These are phyloP conservation scores for Synaphobranchus kaupii DNA, from an alignment of 2,797 vertebrate genomes.

Conservation along the genomic window DNA sequence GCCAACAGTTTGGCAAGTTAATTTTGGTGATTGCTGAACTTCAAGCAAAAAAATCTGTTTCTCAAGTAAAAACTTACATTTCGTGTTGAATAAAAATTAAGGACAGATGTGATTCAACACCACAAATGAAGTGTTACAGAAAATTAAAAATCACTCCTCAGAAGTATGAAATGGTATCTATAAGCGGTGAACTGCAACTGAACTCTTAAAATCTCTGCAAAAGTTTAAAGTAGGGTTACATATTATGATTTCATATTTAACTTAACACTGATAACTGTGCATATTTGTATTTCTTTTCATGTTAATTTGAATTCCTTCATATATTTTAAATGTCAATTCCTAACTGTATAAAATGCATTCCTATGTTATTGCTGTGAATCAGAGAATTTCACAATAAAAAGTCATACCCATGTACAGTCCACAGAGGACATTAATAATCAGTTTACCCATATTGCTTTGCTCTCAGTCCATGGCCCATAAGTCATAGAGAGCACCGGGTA, in stretches of 20 bases:
- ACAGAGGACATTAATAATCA: background rate
- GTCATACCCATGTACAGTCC: background rate
- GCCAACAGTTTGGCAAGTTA: background rate
- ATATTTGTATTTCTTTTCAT: background rate
- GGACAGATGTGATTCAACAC: background rate
- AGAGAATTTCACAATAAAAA: background rate
- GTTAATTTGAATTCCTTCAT: background rate
- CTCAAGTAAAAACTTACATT: background rate
- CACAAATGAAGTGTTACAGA: background rate
- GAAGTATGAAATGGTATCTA: background rate
- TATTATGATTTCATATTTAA: background rate
- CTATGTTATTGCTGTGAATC: background rate
- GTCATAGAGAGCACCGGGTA: background rate
- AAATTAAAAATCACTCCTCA: background rate
- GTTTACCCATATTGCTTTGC: background rate
- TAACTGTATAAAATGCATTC: background rate
- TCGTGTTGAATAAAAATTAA: background rate
- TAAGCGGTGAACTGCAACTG: background rate
- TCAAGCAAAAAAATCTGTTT: background rate
- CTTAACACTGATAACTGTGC: too few species aligned
- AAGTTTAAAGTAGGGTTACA: background rate
- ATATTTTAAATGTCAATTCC: background rate
- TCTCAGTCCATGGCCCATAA: background rate
- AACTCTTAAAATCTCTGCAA: background rate
- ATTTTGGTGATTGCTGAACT: background rate